These are phyloP conservation scores for Lytechinus pictus DNA, from an alignment of 35 echinoderm and acorn worm species.

Conservation along the genomic window DNA sequence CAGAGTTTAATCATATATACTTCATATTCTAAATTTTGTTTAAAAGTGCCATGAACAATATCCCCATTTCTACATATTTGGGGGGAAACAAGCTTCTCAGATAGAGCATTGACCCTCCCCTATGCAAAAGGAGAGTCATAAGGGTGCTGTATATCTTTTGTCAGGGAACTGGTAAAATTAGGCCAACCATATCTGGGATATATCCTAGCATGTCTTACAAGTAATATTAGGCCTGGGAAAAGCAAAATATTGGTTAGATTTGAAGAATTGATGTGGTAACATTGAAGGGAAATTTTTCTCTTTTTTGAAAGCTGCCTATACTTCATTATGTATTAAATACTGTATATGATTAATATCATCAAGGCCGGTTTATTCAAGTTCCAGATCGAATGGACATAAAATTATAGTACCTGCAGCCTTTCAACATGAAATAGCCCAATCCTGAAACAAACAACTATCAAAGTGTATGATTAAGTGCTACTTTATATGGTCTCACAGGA, in stretches of 20 bases:
- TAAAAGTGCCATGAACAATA: background rate
- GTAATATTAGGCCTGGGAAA: background rate
- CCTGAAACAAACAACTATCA: no score
- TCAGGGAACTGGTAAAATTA: background rate
- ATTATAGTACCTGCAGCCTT: no score
- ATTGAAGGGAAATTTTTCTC: background rate
- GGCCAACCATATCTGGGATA: background rate
- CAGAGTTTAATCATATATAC: background rate
- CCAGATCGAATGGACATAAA: no score
- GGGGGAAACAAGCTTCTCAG: background rate
- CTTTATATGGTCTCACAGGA: no score
- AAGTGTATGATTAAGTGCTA: no score
- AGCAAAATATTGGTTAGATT: background rate
- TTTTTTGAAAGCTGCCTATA: background rate
- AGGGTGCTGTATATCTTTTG: background rate
- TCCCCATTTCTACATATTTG: background rate
- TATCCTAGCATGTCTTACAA: background rate
- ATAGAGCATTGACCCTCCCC: background rate
- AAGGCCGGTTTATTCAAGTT: no score
- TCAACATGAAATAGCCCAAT: no score
- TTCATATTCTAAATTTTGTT: background rate
- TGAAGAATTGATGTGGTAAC: background rate
- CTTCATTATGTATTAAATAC: background rate
- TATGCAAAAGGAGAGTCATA: background rate
- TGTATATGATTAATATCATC: no score